These are phyloP conservation scores for Syngnathoides biaculeatus DNA, from an alignment of 2,113 vertebrate genomes.

Conservation along the genomic window DNA sequence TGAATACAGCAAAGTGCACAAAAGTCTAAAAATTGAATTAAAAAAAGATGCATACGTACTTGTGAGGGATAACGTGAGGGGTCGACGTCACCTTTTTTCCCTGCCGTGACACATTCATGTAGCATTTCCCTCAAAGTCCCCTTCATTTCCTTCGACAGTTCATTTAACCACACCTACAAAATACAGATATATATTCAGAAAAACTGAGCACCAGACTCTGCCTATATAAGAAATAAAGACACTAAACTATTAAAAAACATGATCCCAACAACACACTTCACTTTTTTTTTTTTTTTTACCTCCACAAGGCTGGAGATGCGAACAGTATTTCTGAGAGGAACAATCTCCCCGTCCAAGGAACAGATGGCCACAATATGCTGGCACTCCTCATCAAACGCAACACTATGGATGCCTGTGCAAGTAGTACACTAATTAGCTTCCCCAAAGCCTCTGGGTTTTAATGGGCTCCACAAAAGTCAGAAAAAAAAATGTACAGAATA, in stretches of 20 bases:
- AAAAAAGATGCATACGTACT: conserved; percentile 63
- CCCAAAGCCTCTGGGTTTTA: not conserved
- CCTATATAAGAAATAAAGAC: not conserved
- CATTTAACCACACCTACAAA: conserved; percentile 84
- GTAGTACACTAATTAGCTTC: conserved; percentile 4
- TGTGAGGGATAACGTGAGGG: conserved; percentile 89
- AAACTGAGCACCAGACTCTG: not conserved
- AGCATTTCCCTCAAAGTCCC: conserved; percentile 86
- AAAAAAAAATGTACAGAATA: not conserved
- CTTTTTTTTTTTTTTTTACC: conserved; percentile 63
- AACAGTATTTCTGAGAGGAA: conserved; percentile 84
- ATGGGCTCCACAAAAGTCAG: not conserved
- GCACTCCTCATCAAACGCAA: conserved; percentile 86
- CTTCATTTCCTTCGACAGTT: conserved; percentile 91
- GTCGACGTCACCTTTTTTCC: conserved; percentile 80
- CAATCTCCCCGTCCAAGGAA: conserved; percentile 91
- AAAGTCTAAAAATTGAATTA: not conserved
- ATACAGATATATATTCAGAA: not conserved
- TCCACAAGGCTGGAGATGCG: conserved; percentile 88
- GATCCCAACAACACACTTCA: not conserved
- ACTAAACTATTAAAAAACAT: not conserved
- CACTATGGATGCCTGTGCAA: conserved; percentile 86
- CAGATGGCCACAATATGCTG: conserved; percentile 90
- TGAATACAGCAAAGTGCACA: not conserved
- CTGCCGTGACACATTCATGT: conserved; percentile 81